Evolutionary conservation across 2,113 vertebrate species (phyloP).

Genomic region (Galeopterus variegatus): DNA sequence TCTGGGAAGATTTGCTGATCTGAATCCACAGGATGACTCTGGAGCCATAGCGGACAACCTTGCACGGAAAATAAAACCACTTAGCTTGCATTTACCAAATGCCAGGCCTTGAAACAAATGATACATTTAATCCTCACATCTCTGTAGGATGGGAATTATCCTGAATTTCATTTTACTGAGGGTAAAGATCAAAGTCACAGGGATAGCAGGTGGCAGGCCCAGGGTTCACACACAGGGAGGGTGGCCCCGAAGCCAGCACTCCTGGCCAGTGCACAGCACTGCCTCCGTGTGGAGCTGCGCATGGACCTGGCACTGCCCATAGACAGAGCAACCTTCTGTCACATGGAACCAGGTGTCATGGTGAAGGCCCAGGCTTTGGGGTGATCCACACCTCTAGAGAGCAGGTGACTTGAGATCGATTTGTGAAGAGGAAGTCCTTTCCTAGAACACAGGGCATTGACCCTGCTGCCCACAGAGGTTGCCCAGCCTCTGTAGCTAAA

Average conservation of each 20-base stretch:
- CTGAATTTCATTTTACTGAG: background rate
- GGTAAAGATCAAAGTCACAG: background rate
- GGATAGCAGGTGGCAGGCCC: background rate
- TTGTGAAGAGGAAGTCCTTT: background rate
- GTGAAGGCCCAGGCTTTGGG: background rate
- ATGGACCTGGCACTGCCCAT: background rate
- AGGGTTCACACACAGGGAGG: background rate
- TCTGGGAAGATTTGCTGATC: background rate
- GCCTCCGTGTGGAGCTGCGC: background rate
- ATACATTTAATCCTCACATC: background rate
- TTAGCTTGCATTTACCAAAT: background rate
- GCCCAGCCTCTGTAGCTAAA: conserved; percentile 57
- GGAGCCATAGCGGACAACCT: background rate
- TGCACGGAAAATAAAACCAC: conserved; percentile 48
- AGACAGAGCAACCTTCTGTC: background rate
- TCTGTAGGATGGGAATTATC: background rate
- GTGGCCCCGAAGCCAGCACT: background rate
- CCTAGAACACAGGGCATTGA: background rate
- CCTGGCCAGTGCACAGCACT: background rate
- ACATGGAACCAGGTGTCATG: background rate
- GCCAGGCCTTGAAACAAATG: conserved; percentile 9
- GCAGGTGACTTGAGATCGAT: background rate
- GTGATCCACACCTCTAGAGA: background rate
- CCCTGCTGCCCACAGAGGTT: background rate
- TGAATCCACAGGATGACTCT: background rate